Percentiles rank a stretch among this genome's conserved stretches.
These are phyloP conservation scores for Neofelis nebulosa DNA, from an alignment of 2,113 vertebrate genomes.

Conservation along the genomic window DNA sequence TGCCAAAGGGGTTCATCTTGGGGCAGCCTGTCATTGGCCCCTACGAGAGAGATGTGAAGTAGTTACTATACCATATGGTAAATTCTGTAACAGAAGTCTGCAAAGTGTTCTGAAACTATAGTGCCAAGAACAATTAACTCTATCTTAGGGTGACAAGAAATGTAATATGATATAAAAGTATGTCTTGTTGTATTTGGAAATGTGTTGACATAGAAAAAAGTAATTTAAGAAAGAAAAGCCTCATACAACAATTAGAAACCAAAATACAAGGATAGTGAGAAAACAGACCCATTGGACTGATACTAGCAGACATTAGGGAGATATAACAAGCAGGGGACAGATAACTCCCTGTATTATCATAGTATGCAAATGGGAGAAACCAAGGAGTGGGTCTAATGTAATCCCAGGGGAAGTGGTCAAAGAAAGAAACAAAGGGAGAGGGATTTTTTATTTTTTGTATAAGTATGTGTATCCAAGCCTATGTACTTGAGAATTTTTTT, in stretches of 20 bases:
- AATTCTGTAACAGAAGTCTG: background rate
- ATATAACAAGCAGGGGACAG: background rate
- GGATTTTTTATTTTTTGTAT: background rate
- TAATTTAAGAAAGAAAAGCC: background rate
- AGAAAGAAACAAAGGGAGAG: background rate
- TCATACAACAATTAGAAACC: background rate
- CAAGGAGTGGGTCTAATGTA: background rate
- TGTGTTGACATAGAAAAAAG: background rate
- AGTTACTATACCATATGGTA: background rate
- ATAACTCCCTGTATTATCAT: background rate
- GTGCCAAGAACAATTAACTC: background rate
- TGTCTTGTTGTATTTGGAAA: background rate
- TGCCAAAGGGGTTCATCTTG: background rate
- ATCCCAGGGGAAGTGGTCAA: background rate
- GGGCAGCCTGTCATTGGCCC: background rate
- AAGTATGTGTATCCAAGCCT: background rate
- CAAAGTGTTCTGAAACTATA: background rate
- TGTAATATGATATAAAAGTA: slow-evolving; percentile 1
- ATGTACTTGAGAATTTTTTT: background rate
- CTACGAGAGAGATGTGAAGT: background rate
- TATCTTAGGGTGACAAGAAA: background rate
- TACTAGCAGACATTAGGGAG: background rate
- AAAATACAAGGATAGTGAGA: background rate
- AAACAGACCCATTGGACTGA: background rate
- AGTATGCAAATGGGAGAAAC: background rate